Evolutionary conservation across 2,888 invertebrate genomes (phyloP).

Genomic region (Drosophila cyrtoloma): DNA sequence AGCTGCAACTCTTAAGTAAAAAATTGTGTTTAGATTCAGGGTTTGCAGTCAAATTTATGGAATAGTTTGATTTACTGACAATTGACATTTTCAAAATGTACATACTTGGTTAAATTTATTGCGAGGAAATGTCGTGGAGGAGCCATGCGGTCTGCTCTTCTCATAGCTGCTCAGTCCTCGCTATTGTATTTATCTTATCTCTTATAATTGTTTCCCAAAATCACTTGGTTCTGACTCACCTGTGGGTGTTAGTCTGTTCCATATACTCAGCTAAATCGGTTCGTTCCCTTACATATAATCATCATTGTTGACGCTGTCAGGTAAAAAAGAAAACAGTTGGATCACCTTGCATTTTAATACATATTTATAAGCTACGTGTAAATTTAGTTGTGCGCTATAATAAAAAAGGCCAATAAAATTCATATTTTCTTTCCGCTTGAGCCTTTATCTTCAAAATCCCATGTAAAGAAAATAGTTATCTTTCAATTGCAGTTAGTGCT

Average conservation of each 20-base stretch:
- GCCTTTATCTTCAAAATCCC: not conserved
- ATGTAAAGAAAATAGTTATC: not conserved
- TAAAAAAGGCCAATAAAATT: no score
- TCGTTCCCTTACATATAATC: slow-evolving; percentile 4
- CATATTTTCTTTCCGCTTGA: not conserved
- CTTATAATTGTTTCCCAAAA: not conserved
- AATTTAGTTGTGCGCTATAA: not conserved
- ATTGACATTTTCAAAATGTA: not conserved
- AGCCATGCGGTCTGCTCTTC: slow-evolving; percentile 31
- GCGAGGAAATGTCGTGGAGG: not conserved
- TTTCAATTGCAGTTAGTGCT: not conserved
- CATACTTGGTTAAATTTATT: not conserved
- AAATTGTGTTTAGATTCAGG: not conserved
- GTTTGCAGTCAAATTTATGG: not conserved
- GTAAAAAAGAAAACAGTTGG: not conserved
- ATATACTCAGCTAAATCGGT: slow-evolving; percentile 20
- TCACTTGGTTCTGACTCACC: slow-evolving; percentile 33
- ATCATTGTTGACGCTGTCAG: not conserved
- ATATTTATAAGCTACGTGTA: not conserved
- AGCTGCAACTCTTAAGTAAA: not conserved
- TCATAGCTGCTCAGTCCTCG: not conserved
- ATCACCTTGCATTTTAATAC: not conserved
- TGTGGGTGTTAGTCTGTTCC: slow-evolving; percentile 12
- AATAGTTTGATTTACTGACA: not conserved
- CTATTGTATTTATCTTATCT: slow-evolving; percentile 42